Percentiles rank a stretch among this genome's conserved stretches.
Evolutionary conservation across 2,888 invertebrate genomes (phyloP).

Genomic region (Metallyticus violacea): DNA sequence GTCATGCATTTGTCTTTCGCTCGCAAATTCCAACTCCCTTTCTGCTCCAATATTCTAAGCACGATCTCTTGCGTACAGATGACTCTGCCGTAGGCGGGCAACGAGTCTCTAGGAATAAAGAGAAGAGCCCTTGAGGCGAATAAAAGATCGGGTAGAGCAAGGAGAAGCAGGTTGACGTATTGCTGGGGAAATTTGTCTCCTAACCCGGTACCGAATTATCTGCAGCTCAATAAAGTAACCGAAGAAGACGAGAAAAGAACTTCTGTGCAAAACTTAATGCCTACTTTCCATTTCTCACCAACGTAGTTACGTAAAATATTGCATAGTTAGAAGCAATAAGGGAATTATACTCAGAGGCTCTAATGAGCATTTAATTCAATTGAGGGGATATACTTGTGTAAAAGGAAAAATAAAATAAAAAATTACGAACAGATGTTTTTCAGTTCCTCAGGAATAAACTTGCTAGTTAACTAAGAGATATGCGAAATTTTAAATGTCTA

Average conservation of each 20-base stretch:
- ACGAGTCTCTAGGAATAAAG: too few relatives aligned
- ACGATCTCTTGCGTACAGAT: conserved; percentile 7
- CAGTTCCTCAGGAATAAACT: too few relatives aligned
- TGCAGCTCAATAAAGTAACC: conserved; percentile 27
- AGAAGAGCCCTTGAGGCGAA: background rate
- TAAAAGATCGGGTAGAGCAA: background rate
- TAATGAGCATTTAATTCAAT: too few relatives aligned
- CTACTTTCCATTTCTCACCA: background rate
- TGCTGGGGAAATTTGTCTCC: conserved; percentile 26
- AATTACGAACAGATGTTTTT: too few relatives aligned
- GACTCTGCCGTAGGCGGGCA: background rate
- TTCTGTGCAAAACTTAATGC: background rate
- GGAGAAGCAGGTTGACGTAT: conserved; percentile 22
- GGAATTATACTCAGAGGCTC: too few relatives aligned
- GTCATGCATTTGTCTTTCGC: background rate
- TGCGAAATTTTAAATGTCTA: too few relatives aligned
- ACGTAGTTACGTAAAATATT: too few relatives aligned
- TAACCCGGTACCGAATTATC: conserved; percentile 13
- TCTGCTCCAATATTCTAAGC: background rate
- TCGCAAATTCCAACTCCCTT: background rate
- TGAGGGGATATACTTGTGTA: too few relatives aligned
- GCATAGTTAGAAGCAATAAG: too few relatives aligned
- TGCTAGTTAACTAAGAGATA: too few relatives aligned
- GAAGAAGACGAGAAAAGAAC: background rate
- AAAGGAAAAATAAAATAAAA: too few relatives aligned